A percentile compares a stretch with the other conserved stretches of the same genome.
phyloP scores from a whole-genome alignment of 2,113 vertebrate species.

The Corvus moneduloides region DNA sequence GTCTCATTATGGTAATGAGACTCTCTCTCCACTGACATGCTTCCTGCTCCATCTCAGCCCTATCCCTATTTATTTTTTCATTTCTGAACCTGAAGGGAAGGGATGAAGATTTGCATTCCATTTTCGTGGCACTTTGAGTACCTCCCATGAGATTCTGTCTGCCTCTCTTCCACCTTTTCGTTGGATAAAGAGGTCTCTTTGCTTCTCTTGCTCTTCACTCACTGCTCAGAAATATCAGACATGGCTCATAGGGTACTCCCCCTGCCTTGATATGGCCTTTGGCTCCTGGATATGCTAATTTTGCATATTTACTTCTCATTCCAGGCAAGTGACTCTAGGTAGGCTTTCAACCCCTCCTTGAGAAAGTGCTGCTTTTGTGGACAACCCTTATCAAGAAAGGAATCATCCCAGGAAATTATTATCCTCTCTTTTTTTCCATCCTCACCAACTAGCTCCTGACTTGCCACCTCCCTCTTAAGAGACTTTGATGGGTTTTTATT shows the following conservation, averaged over 20 bases:
- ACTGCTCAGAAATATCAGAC: neutral
- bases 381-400: neutral
- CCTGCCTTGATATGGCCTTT: neutral
- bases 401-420: neutral
- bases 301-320: neutral
- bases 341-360: neutral
- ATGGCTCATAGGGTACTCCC: neutral
- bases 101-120: slow-evolving; percentile 10
- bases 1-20: slow-evolving; percentile 13
- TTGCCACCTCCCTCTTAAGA: neutral
- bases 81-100: slow-evolving; percentile 5
- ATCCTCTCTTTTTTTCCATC: neutral
- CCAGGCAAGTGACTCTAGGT: neutral
- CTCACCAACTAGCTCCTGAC: neutral
- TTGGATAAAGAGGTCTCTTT: neutral
- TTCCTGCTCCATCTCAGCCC: neutral
- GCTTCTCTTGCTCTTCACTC: neutral
- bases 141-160: neutral
- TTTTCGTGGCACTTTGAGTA: neutral
- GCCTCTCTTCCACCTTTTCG: neutral
- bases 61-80: neutral
- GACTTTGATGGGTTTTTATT: neutral
- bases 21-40: neutral
- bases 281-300: neutral
- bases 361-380: neutral